Conservation (phyloP, 2,888 invertebrate genomes). For the Scelioninae gen. 2 region DNA sequence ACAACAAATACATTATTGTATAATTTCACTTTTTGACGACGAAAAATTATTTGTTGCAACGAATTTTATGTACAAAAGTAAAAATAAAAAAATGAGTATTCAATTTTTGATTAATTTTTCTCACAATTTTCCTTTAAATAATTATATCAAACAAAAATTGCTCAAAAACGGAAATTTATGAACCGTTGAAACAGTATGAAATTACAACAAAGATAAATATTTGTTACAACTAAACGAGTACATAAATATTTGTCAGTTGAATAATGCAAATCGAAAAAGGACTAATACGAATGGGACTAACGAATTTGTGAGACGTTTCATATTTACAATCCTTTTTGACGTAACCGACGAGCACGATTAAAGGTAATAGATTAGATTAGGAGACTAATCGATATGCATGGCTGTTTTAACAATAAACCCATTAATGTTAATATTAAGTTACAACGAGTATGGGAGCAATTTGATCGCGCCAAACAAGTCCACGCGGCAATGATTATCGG, state of each 20-base stretch:
- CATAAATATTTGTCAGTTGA: conserved; percentile 22
- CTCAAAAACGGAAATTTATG: no score
- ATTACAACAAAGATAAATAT: no score
- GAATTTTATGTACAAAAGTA: no score
- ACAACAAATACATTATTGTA: no score
- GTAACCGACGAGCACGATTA: conserved; percentile 48
- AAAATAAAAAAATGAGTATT: no score
- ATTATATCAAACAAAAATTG: no score
- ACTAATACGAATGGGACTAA: conserved; percentile 11
- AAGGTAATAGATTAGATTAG: conserved; percentile 66
- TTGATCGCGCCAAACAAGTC: conserved; percentile 66
- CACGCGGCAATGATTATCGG: conserved; percentile 56
- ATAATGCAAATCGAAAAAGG: conserved; percentile 15
- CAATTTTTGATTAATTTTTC: no score
- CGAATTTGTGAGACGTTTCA: conserved; percentile 26
- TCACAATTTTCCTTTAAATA: no score
- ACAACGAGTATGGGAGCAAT: conserved; percentile 65
- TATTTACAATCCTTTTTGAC: conserved; percentile 31
- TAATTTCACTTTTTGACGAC: no score
- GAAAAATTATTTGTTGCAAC: no score
- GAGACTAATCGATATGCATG: conserved; percentile 68
- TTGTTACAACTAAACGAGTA: no score
- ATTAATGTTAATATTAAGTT: conserved; percentile 70
- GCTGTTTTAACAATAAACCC: conserved; percentile 71
- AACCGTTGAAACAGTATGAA: no score